Conservation (phyloP, 1,140 invertebrate genomes). For the Latrodectus geometricus region DNA sequence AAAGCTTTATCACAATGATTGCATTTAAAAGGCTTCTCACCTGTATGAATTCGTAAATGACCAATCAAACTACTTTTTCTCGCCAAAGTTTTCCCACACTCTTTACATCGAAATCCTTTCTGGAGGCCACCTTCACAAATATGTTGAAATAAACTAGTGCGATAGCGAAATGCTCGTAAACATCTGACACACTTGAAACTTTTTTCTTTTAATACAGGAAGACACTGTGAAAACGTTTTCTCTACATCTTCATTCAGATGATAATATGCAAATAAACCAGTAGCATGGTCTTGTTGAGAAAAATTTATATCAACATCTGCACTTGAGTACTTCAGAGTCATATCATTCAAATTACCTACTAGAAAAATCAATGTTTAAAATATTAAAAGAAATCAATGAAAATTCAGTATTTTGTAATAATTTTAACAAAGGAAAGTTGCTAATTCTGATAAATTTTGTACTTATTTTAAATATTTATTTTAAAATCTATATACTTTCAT, state of each 20-base stretch:
- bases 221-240: not conserved
- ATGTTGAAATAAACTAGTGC: constrained; percentile 46
- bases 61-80: constrained; percentile 53
- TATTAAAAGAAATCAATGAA: too few species aligned
- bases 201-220: constrained; percentile 11
- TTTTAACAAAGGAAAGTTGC: too few species aligned
- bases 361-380: too few species aligned
- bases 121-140: constrained; percentile 40
- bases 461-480: too few species aligned
- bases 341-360: constrained; percentile 13
- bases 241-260: constrained; percentile 30
- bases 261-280: constrained; percentile 36
- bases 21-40: constrained; percentile 46
- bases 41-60: constrained; percentile 43
- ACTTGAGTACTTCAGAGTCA: constrained; percentile 12
- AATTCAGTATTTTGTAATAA: too few species aligned
- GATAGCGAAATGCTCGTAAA: constrained; percentile 23
- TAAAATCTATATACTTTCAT: too few species aligned
- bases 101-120: constrained; percentile 46
- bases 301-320: not conserved
- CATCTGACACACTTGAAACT: constrained; percentile 28
- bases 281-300: constrained; percentile 10
- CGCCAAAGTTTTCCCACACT: constrained; percentile 43
- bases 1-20: constrained; percentile 49
- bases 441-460: too few species aligned